phyloP scores from a whole-genome alignment of 2,888 invertebrate genomes.

The Sepioteuthis lessoniana region DNA sequence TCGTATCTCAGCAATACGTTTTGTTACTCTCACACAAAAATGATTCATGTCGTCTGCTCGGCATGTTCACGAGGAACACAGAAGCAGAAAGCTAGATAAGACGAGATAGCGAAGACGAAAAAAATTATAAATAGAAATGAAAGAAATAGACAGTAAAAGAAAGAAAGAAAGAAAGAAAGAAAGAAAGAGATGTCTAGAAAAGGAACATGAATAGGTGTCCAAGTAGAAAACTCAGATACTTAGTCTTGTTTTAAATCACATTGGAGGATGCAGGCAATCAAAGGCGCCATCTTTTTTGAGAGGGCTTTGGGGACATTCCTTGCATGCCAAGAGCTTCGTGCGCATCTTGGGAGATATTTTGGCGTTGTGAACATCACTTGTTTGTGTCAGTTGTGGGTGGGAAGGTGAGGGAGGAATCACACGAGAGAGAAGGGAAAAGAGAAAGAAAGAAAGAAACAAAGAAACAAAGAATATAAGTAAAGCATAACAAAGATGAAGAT shows the following conservation, averaged over 20 bases:
- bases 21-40: not conserved
- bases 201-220: not conserved
- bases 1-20: not conserved
- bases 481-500: too few relatives aligned
- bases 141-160: not conserved
- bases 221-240: not conserved
- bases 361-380: not conserved
- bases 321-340: not conserved
- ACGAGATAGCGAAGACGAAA: not conserved
- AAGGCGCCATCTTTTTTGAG: slow-evolving; percentile 7
- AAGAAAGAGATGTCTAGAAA: not conserved
- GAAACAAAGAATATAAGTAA: not conserved
- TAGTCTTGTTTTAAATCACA: not conserved
- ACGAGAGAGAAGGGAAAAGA: not conserved
- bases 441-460: not conserved
- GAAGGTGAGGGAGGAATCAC: not conserved
- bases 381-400: not conserved
- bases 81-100: not conserved
- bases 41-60: slow-evolving; percentile 40
- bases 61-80: not conserved
- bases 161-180: not conserved
- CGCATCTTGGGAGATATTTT: not conserved
- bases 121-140: not conserved
- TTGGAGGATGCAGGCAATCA: not conserved
- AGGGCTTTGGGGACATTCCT: slow-evolving; percentile 33